Percentiles rank a stretch among this genome's conserved stretches.
Conservation (phyloP, 2,797 vertebrate species). For the Mastacembelus armatus region DNA sequence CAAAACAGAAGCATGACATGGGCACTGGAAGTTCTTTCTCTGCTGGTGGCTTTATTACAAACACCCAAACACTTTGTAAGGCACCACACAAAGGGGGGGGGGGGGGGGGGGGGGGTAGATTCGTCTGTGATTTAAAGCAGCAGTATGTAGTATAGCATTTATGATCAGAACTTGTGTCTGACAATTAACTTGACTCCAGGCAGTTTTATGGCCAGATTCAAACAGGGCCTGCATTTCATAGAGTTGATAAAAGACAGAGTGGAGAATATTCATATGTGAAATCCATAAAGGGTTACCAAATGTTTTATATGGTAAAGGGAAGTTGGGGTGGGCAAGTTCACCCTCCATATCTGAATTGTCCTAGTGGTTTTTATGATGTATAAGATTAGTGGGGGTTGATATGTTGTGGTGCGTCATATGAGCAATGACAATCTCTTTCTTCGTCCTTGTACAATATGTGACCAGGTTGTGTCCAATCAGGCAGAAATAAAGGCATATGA, state of each 20-base stretch:
- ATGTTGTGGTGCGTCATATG: slow-evolving; percentile 51
- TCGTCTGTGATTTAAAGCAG: slow-evolving; percentile 81
- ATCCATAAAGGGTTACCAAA: slow-evolving; percentile 75
- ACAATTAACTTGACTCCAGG: slow-evolving; percentile 83
- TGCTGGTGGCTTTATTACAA: slow-evolving; percentile 82
- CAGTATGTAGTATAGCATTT: slow-evolving; percentile 77
- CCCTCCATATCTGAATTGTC: slow-evolving; percentile 72
- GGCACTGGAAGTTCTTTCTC: slow-evolving; percentile 56
- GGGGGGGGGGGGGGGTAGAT: slow-evolving; percentile 73
- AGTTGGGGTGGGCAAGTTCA: slow-evolving; percentile 72
- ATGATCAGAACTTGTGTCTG: slow-evolving; percentile 81
- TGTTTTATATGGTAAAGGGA: slow-evolving; percentile 69
- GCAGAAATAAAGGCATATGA: slow-evolving; percentile 21
- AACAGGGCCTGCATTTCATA: slow-evolving; percentile 74
- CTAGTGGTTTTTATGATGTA: slow-evolving; percentile 66
- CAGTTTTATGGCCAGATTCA: slow-evolving; percentile 80
- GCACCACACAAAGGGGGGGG: no score
- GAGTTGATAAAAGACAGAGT: slow-evolving; percentile 73
- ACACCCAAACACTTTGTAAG: slow-evolving; percentile 82
- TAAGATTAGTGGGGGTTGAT: slow-evolving; percentile 44
- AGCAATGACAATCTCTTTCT: slow-evolving; percentile 17
- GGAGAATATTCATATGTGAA: slow-evolving; percentile 78
- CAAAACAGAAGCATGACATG: slow-evolving; percentile 67
- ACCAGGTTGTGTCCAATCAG: slow-evolving; percentile 18
- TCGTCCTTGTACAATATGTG: slow-evolving; percentile 1